These are phyloP conservation scores for Sinhomidia bicolor DNA, from an alignment of 2,888 invertebrate species.

Conservation along the genomic window DNA sequence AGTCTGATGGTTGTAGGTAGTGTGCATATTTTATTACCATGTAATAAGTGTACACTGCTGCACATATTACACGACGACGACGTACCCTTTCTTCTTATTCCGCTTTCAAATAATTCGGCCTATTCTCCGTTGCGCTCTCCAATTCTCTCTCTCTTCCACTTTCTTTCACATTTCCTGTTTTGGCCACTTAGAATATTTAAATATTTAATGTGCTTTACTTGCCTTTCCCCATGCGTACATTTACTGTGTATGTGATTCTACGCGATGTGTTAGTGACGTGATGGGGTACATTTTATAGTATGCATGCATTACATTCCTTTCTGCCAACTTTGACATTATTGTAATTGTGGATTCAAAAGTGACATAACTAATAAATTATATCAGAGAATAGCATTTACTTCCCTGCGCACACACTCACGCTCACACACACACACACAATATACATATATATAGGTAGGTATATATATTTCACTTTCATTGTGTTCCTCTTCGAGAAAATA, in stretches of 20 bases:
- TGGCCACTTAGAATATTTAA: conserved; percentile 58
- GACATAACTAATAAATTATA: not conserved
- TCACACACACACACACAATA: too few relatives aligned
- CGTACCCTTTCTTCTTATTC: not conserved
- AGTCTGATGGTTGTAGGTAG: not conserved
- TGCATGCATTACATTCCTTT: not conserved
- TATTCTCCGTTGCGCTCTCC: not conserved
- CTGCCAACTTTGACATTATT: not conserved
- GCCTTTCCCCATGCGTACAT: conserved; percentile 35
- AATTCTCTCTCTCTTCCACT: conserved; percentile 26
- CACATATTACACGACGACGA: not conserved
- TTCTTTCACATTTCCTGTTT: conserved; percentile 46
- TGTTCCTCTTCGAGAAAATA: not conserved
- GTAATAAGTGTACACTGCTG: not conserved
- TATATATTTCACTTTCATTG: not conserved
- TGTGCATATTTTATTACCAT: conserved; percentile 5
- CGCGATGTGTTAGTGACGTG: not conserved
- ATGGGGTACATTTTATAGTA: not conserved
- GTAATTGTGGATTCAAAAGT: not conserved
- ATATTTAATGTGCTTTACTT: conserved; percentile 59
- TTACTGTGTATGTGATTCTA: conserved; percentile 12
- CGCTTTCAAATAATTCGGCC: not conserved
- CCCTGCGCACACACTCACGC: too few relatives aligned
- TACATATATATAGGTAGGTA: too few relatives aligned
- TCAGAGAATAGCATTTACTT: too few relatives aligned